A percentile compares a stretch with the other conserved stretches of the same genome.
These are phyloP conservation scores for Triplophysa yarkandensis DNA, from an alignment of 2,797 vertebrate genomes.

Conservation along the genomic window DNA sequence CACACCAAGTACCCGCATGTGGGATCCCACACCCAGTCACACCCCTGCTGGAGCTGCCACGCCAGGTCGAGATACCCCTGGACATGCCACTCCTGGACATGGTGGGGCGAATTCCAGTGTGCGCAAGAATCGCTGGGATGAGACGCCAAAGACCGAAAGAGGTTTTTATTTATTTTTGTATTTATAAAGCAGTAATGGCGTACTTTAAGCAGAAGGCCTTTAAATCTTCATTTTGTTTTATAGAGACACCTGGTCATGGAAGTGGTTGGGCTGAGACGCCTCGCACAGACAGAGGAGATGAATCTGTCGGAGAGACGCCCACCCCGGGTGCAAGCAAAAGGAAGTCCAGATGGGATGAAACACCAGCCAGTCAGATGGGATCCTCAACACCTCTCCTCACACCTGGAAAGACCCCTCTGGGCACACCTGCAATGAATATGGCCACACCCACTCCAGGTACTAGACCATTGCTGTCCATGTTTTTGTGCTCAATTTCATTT, in stretches of 20 bases:
- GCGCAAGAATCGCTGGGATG: conserved; percentile 98
- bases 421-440: conserved; percentile 99
- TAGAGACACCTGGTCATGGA: conserved; percentile 95
- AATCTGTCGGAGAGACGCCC: conserved; percentile 96
- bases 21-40: conserved; percentile 98
- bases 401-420: conserved; percentile 96
- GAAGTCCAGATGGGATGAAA: conserved; percentile 98
- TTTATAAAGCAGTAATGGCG: neutral
- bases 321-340: conserved; percentile 97
- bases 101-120: conserved; percentile 94
- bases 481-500: neutral
- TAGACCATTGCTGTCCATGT: neutral
- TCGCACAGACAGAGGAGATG: conserved; percentile 94
- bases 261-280: conserved; percentile 98
- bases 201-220: neutral
- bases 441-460: conserved; percentile 97
- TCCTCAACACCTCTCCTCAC: conserved; percentile 95
- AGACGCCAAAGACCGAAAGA: conserved; percentile 97
- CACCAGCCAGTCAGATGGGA: conserved; percentile 98
- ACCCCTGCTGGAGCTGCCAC: conserved; percentile 95
- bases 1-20: conserved; percentile 94
- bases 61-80: conserved; percentile 93
- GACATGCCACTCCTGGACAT: conserved; percentile 93
- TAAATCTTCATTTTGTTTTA: neutral
- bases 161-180: conserved; percentile 63